Conservation (phyloP, 2,113 vertebrate species). For the Oreochromis spilurus region DNA sequence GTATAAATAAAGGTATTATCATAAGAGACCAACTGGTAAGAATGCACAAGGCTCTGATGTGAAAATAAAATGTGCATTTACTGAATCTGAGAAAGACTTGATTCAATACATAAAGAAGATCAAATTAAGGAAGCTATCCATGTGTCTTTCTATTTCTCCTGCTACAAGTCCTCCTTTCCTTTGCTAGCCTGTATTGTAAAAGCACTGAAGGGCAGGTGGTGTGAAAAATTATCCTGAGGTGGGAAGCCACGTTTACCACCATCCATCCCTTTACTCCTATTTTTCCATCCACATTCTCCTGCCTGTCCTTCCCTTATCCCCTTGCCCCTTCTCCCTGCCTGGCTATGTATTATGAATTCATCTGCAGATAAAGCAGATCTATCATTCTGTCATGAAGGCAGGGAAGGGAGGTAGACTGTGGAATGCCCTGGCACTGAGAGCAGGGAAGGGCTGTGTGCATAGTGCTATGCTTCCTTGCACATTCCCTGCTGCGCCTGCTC, state of each 20-base stretch:
- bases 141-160: neutral
- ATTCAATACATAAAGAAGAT: neutral
- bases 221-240: constrained; percentile 31
- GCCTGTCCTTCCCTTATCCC: constrained; percentile 35
- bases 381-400: constrained; percentile 65
- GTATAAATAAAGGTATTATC: neutral
- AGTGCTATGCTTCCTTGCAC: constrained; percentile 30
- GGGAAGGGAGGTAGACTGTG: constrained; percentile 58
- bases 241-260: constrained; percentile 14
- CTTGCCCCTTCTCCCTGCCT: constrained; percentile 26
- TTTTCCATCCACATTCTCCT: neutral
- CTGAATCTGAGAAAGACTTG: neutral
- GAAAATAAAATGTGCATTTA: neutral
- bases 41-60: neutral
- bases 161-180: neutral
- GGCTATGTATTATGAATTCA: constrained; percentile 59
- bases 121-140: neutral
- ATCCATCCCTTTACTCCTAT: constrained; percentile 10
- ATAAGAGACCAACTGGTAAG: neutral
- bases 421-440: constrained; percentile 63
- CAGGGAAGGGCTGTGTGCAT: constrained; percentile 36
- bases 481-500: constrained; percentile 29
- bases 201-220: neutral
- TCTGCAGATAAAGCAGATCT: constrained; percentile 65
- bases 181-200: neutral